Evolutionary conservation across 2,113 vertebrate genomes (phyloP), one percentile per base, ranked within the genome.

Genomic region (Amphilophus citrinellus): DNA sequence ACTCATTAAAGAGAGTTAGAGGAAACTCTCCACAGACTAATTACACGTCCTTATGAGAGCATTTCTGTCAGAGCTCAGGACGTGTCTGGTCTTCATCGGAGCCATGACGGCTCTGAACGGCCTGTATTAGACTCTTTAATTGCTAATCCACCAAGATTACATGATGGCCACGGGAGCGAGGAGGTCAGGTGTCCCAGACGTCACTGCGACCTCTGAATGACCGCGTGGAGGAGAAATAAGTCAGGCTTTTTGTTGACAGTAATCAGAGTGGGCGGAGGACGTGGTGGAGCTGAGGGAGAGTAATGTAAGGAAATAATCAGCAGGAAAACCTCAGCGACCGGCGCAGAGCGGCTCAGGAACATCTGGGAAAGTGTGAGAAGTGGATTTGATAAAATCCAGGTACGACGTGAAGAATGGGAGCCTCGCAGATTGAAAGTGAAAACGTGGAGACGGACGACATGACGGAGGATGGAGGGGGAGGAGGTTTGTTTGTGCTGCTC

Each of bases 221-320:
- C 73, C 11, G 63, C 3, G 53, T 60, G 78, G 71, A 84, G 60
- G 76, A 35, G 77, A 58, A 50, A 66, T 63, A 24, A 60, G n/a
- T 77, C 2, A 15, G 35, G 56, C 56, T 47, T 65, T 66, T 66
- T 76, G 76, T 80, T 61, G 68, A 53, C 76, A 35, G 58, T 73
- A 87, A 87, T 86, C 87, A 73, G 79, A 81, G 86, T 56, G 80
- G 83, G 80, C 53, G 73, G 83, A 82, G 85, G 83, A 89, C 15
- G 58, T 57, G 78, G 82, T 15, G 79, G 75, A 79, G 82, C 82
- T 60, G 80, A 75, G 81, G 77, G 71, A 81, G 63, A 2, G n/a
- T 57, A 76, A 84, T 61, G 73, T 68, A 44, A 79, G 85, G 66
- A 86, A 87, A 77, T 65, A 58, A 82, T 80, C 75, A 86, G 65